Evolutionary conservation across 2,797 vertebrate species (phyloP).

Genomic region (Mus spretus): DNA sequence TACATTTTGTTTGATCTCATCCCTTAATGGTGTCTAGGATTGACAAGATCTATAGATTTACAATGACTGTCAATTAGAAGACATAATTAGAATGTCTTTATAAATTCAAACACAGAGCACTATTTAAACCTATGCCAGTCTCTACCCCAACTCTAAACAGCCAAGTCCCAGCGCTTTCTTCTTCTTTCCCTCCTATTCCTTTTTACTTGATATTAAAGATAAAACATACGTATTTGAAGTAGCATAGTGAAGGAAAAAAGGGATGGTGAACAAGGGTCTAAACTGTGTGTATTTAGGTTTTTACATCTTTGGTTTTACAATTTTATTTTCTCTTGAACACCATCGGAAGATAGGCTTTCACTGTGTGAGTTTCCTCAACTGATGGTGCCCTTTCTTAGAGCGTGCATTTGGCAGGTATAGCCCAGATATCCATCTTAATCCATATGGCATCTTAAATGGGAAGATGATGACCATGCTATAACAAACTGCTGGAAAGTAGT

Average conservation of each 20-base stretch:
- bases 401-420: neutral
- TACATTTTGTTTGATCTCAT: constrained; percentile 1
- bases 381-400: neutral
- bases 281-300: neutral
- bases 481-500: neutral
- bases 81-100: neutral
- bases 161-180: neutral
- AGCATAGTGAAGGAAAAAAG: neutral
- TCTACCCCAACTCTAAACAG: neutral
- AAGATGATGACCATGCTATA: neutral
- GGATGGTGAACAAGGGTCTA: neutral
- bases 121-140: neutral
- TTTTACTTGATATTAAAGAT: neutral
- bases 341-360: neutral
- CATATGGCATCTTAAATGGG: neutral
- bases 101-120: neutral
- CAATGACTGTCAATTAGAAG: constrained; percentile 7
- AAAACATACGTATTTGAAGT: neutral
- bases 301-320: neutral
- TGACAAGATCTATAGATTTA: neutral
- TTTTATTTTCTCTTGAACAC: constrained; percentile 36
- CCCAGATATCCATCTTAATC: neutral
- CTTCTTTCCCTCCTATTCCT: neutral
- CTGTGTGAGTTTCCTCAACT: neutral
- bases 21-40: neutral